Base-by-base conservation (phyloP, 2,113 vertebrate genomes). In the Chaetops frenatus region DNA sequence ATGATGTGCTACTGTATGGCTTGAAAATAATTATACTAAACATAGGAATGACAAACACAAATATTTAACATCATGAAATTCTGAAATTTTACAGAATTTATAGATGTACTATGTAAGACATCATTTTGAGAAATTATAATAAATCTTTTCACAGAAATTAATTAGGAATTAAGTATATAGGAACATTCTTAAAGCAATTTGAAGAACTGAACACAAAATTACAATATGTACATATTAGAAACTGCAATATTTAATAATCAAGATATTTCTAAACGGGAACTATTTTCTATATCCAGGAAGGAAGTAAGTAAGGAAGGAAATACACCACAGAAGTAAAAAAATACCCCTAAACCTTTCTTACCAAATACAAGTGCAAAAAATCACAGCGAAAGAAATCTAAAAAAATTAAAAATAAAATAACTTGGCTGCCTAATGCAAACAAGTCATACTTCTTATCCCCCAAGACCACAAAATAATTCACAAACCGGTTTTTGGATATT, bases 21-120 rank as follows among this genome's bases (percentile, higher is more conserved):
- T 92, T 64, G 90, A 72, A 90, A 96, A 96, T 92, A 97, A 96
- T 96, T 88, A 93, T 84, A 89, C 95, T 91, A 90, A 97, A 94
- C 67, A 77, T 10, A 81, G 69, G 56, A 97, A 97, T 44, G 76
- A 95, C 47, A 96, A 44, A 92, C 60, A 86, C 47, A 94, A 90
- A 90, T 72, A 96, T 58, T 61, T 81, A 93, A 79, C 81, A 69
- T 67, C 7, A 89, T 33, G 74, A 87, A 95, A 86, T 64, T 81
- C 66, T 72, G 58, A 97, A 91, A 93, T 96, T 38, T 81, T 91
- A 77, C 56, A 84, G 69, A 40, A 92, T 94, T 94, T 94, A 87
- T 9, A 94, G 56, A 82, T 86, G 36, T 40, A 91, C 29, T 86
- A 69, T 66, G 35, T 82, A 90, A 97, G 53, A 71, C 35, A 90